A percentile compares a stretch with the other conserved stretches of the same genome.
phyloP scores from a whole-genome alignment of 30 jellyfish, hydroid and myxozoan species.

The Turritopsis dohrnii region DNA sequence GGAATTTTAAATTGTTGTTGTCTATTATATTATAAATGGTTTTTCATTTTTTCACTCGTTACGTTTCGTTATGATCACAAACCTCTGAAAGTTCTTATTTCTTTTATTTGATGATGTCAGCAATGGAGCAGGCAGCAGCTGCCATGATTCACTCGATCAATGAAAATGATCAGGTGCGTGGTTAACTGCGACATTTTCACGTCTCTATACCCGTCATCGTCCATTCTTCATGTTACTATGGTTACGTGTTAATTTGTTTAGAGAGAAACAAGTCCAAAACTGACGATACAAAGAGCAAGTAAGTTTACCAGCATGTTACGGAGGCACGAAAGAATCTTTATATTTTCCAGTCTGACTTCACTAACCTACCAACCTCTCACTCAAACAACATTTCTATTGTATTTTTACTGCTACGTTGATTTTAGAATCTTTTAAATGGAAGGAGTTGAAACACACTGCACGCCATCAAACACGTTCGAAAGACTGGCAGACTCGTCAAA shows the following conservation, averaged over 20 bases:
- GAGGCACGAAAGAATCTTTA: no score
- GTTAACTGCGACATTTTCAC: no score
- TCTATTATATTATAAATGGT: no score
- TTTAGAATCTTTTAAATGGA: slow-evolving; percentile 32
- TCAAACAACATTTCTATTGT: not conserved
- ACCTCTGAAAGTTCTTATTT: not conserved
- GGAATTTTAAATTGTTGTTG: no score
- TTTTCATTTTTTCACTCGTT: not conserved
- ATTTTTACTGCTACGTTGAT: not conserved
- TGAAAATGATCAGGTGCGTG: not conserved
- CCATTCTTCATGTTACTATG: no score
- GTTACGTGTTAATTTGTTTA: not conserved
- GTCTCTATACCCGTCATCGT: no score
- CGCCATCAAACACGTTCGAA: slow-evolving; percentile 17
- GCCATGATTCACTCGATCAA: slow-evolving; percentile 18
- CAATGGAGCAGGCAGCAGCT: slow-evolving; percentile 30
- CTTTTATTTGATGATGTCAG: not conserved
- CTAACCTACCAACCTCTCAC: no score
- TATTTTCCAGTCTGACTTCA: no score
- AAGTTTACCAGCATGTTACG: no score
- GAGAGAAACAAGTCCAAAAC: not conserved
- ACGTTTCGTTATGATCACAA: not conserved
- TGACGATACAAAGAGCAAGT: not conserved
- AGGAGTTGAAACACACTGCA: slow-evolving; percentile 19
- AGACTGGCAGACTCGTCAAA: not conserved